Evolutionary conservation across 2,113 vertebrate species (phyloP).

Genomic region (Ailuropoda melanoleuca): DNA sequence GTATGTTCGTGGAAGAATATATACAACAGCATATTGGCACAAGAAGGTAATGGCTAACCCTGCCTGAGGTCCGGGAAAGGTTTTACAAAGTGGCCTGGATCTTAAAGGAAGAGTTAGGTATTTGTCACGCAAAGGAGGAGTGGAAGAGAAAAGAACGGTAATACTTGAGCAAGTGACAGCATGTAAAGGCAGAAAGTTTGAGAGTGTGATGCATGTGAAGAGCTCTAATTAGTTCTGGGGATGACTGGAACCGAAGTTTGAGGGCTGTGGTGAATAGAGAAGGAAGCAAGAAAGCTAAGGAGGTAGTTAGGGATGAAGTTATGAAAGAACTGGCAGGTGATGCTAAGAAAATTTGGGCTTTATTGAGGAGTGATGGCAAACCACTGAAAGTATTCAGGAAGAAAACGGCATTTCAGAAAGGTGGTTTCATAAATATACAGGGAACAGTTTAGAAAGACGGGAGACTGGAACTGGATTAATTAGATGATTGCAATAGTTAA

Average conservation of each 20-base stretch:
- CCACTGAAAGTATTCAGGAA: background rate
- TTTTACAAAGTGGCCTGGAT: background rate
- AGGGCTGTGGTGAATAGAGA: background rate
- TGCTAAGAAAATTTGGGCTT: background rate
- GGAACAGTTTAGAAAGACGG: background rate
- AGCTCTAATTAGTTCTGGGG: background rate
- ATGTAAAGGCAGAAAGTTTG: background rate
- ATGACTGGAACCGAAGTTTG: background rate
- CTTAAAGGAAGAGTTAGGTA: background rate
- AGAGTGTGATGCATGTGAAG: background rate
- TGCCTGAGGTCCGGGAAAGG: background rate
- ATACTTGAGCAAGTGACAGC: background rate
- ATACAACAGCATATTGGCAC: too few species aligned
- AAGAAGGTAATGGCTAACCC: background rate
- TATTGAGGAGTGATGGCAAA: background rate
- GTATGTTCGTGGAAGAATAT: background rate
- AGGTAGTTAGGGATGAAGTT: background rate
- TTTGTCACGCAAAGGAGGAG: background rate
- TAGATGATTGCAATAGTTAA: background rate
- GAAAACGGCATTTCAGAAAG: background rate
- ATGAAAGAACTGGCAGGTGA: background rate
- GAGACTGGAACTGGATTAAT: background rate
- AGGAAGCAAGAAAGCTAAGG: slow-evolving; percentile 1
- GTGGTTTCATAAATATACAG: background rate
- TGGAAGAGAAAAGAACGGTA: background rate